phyloP scores from a whole-genome alignment of 2,888 invertebrate genomes.

The Cosmia trapezina region DNA sequence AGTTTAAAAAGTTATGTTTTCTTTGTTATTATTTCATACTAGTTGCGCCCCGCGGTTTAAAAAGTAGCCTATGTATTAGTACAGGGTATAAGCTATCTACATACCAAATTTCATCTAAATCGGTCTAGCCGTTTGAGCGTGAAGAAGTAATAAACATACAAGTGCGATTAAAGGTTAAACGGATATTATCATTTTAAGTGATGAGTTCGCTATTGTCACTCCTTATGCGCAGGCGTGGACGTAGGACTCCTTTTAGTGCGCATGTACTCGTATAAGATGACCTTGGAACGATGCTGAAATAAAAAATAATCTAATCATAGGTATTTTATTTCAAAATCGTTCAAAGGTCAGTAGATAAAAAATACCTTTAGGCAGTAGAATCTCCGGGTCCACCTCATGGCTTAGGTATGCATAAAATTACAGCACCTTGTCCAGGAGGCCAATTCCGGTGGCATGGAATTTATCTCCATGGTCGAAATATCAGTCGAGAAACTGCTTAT shows the following conservation, averaged over 20 bases:
- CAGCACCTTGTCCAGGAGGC: too few species aligned
- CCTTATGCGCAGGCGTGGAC: neutral
- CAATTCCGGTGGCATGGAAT: too few species aligned
- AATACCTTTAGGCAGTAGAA: neutral
- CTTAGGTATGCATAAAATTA: neutral
- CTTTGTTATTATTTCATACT: neutral
- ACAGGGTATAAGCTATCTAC: too few species aligned
- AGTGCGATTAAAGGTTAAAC: neutral
- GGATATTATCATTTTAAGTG: slow-evolving; percentile 10
- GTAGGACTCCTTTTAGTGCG: neutral
- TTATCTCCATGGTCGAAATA: too few species aligned
- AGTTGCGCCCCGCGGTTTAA: neutral
- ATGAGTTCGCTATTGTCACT: neutral
- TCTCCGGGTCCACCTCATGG: neutral
- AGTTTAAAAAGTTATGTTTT: slow-evolving; percentile 6
- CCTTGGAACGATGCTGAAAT: too few species aligned
- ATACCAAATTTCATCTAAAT: too few species aligned
- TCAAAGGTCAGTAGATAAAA: neutral
- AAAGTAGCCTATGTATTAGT: too few species aligned
- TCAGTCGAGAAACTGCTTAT: too few species aligned
- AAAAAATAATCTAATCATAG: too few species aligned
- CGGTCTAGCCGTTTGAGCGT: too few species aligned
- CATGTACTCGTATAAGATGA: too few species aligned
- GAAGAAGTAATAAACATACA: too few species aligned
- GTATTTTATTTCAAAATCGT: neutral